These are phyloP conservation scores for Aphrocallistes beatrix DNA, from an alignment of 37 sponge, comb jelly and placozoan genomes.

Conservation along the genomic window DNA sequence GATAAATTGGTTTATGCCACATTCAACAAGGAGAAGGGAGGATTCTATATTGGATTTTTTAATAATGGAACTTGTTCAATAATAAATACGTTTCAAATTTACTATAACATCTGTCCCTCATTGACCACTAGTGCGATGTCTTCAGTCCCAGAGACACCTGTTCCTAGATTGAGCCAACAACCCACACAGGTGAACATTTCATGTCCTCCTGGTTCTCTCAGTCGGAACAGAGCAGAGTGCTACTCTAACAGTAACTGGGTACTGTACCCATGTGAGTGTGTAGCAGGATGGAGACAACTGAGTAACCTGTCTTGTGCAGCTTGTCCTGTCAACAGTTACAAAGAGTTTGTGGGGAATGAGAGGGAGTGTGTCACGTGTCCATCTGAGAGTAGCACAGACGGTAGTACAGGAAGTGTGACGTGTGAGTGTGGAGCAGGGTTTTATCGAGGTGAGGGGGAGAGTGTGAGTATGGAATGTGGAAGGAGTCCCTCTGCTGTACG, in stretches of 20 bases:
- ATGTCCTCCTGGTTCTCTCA: not conserved
- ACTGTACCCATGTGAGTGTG: not conserved
- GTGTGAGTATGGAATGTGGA: not conserved
- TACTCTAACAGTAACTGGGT: not conserved
- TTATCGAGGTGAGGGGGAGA: slow-evolving; percentile 4
- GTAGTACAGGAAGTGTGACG: not conserved
- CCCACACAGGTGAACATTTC: not conserved
- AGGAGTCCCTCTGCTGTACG: slow-evolving; percentile 4
- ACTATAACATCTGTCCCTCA: not conserved
- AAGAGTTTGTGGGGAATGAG: not conserved
- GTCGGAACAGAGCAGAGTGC: not conserved
- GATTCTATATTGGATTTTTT: not conserved
- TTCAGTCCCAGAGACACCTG: not conserved
- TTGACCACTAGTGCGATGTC: not conserved
- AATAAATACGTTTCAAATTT: not conserved
- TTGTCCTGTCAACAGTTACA: not conserved
- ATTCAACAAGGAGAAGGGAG: not conserved
- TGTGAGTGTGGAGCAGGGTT: not conserved
- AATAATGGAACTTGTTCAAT: not conserved
- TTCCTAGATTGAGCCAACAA: not conserved
- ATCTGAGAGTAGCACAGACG: not conserved
- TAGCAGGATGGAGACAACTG: not conserved
- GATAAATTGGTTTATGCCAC: not conserved
- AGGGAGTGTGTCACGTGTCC: not conserved
- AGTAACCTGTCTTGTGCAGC: not conserved